Conservation (phyloP, 2,888 invertebrate species). For the Pandemis cinnamomeana region DNA sequence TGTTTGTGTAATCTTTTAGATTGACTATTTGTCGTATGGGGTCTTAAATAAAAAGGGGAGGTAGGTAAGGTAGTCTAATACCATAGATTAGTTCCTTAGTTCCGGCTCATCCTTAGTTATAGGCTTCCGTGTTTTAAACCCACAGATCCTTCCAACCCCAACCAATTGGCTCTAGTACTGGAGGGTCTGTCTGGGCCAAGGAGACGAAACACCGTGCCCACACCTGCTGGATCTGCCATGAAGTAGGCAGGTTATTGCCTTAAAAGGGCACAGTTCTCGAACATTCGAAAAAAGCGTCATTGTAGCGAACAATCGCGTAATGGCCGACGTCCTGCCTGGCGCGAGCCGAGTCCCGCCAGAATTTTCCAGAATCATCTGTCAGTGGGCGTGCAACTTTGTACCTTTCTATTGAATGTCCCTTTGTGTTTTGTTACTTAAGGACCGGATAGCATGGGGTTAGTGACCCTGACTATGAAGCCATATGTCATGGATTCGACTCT, state of each 20-base stretch:
- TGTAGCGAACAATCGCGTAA: conserved; percentile 63
- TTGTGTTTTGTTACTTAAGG: background rate
- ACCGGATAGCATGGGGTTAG: too few species aligned
- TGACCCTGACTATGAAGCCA: too few species aligned
- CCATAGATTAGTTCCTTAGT: too few species aligned
- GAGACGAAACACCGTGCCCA: too few species aligned
- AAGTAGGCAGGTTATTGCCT: conserved; percentile 1
- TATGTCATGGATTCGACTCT: too few species aligned
- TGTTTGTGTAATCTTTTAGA: background rate
- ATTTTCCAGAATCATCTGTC: conserved; percentile 71
- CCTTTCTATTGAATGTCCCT: conserved; percentile 4
- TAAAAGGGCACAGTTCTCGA: conserved; percentile 32
- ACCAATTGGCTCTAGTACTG: too few species aligned
- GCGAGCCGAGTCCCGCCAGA: conserved; percentile 70
- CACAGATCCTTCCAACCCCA: too few species aligned
- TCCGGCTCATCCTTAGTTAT: too few species aligned
- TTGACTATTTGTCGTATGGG: background rate
- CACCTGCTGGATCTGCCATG: too few species aligned
- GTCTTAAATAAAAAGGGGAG: background rate
- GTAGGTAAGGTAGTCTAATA: background rate
- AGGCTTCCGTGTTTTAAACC: too few species aligned
- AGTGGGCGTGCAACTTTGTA: conserved; percentile 46
- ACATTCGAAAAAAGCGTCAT: conserved; percentile 23
- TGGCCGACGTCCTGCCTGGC: conserved; percentile 71
- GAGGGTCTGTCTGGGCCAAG: too few species aligned